Evolutionary conservation across 2,113 vertebrate genomes (phyloP).

Genomic region (Taxidea taxus): DNA sequence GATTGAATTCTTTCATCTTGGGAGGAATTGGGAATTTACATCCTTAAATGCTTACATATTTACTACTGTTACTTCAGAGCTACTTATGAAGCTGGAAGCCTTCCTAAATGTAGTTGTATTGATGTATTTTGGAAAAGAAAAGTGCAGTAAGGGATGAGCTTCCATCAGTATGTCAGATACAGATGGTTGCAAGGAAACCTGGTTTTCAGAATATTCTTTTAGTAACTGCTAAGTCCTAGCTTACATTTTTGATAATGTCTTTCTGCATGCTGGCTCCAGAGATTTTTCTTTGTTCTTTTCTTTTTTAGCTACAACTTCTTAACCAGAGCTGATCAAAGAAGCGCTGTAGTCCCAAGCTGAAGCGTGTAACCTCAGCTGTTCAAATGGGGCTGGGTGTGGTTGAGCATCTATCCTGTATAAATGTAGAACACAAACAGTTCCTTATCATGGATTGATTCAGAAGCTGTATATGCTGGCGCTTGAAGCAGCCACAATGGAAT

Average conservation of each 20-base stretch:
- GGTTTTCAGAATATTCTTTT: background rate
- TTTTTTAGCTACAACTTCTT: slow-evolving; percentile 1
- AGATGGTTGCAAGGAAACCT: slow-evolving; percentile 27
- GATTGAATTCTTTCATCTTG: background rate
- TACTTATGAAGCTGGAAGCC: slow-evolving; percentile 34
- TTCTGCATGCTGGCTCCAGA: slow-evolving; percentile 23
- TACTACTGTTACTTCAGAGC: slow-evolving; percentile 1
- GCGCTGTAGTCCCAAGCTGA: background rate
- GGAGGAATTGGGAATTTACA: slow-evolving; percentile 36
- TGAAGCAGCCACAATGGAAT: background rate
- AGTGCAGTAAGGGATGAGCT: background rate
- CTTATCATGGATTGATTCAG: background rate
- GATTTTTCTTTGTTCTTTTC: slow-evolving; percentile 11
- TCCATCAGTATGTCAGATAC: slow-evolving; percentile 27
- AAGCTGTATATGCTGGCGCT: background rate
- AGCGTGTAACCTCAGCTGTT: background rate
- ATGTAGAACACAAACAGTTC: background rate
- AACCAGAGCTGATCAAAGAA: slow-evolving; percentile 4
- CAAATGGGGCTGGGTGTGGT: background rate
- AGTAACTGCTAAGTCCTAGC: background rate
- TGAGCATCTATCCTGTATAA: background rate
- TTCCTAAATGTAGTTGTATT: slow-evolving; percentile 18
- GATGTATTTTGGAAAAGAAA: slow-evolving; percentile 52
- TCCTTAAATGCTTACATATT: slow-evolving; percentile 34
- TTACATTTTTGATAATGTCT: slow-evolving; percentile 47